A percentile compares a stretch with the other conserved stretches of the same genome.
Evolutionary conservation across 2,797 vertebrate genomes (phyloP).

Genomic region (Nothura maculosa): DNA sequence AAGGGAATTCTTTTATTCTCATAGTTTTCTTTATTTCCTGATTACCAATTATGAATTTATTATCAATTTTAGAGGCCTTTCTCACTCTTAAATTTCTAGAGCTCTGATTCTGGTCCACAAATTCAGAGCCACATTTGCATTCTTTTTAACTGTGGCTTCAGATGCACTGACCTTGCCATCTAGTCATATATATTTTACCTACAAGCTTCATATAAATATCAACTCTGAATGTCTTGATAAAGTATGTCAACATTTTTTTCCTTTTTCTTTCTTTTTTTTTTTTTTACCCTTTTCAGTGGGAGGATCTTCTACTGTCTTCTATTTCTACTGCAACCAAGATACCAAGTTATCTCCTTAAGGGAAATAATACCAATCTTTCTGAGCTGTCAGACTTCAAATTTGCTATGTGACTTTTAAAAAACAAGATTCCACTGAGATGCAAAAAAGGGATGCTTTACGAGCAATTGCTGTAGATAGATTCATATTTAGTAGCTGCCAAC

Average conservation of each 20-base stretch:
- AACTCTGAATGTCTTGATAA: not conserved
- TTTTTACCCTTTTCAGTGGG: not conserved
- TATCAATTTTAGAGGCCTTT: not conserved
- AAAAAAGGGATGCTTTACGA: not conserved
- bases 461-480: slow-evolving; percentile 18
- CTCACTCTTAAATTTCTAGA: not conserved
- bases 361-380: slow-evolving; percentile 19
- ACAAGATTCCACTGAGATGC: not conserved
- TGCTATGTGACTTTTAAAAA: slow-evolving; percentile 41
- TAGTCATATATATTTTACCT: not conserved
- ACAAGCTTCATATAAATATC: not conserved
- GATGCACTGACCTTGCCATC: not conserved
- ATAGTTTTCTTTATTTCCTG: not conserved
- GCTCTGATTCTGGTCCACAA: not conserved
- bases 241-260: not conserved
- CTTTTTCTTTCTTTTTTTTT: too few relatives aligned
- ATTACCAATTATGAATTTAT: not conserved
- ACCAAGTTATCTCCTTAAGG: slow-evolving; percentile 28
- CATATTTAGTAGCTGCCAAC: not conserved
- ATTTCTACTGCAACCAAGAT: not conserved
- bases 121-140: not conserved
- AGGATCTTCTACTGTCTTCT: not conserved
- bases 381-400: slow-evolving; percentile 40
- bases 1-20: not conserved
- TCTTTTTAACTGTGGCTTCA: not conserved